Base-by-base conservation (phyloP, 2,113 vertebrate genomes). In the Phocoena sinus region DNA sequence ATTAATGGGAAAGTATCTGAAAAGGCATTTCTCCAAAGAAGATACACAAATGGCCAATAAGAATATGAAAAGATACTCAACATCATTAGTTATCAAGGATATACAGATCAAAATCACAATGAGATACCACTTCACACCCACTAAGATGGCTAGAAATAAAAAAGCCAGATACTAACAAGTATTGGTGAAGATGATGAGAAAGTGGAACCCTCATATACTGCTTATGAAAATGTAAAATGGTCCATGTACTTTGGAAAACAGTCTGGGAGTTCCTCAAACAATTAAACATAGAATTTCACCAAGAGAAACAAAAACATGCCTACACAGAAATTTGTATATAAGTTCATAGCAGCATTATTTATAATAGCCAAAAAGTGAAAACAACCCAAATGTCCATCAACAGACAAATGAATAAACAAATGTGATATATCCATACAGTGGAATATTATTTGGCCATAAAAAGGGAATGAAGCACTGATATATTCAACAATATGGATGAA, bases 191-290 rank as follows among this genome's bases (percentile, higher is more conserved):
- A 71, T 76, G 25, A 38, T 33, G 15, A 83, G 36, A 77, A 94
- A 83, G 31, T n/a, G 18, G 82, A 91, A 65, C 8, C 21, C 28
- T 73, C 11, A 23, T 25, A 91, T 8, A 62, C 11, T 36, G 31
- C 68, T 60, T 20, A 23, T 62, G 21, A 23, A 82, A n/a, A 77
- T 56, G 8, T 62, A 58, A 44, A 74, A 91, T n/a, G 31, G 31
- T 81, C 26, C 26, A 60, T 14, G n/a, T 96, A 38, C 53, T 88
- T 88, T 91, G 88, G n/a, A 94, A 97, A 88, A 77, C 70, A 83
- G 11, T 82, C 44, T n/a, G 21, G 53, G 9, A 70, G 41, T 63
- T 96, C 44, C 33, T 88, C 63, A 87, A 77, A 53, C 41, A 85
- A 62, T 79, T 85, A 50, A 93, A 91, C 21, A 60, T 20, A 77